Evolutionary conservation across 1,140 invertebrate species (phyloP).

Genomic region (Danaus melanippus): DNA sequence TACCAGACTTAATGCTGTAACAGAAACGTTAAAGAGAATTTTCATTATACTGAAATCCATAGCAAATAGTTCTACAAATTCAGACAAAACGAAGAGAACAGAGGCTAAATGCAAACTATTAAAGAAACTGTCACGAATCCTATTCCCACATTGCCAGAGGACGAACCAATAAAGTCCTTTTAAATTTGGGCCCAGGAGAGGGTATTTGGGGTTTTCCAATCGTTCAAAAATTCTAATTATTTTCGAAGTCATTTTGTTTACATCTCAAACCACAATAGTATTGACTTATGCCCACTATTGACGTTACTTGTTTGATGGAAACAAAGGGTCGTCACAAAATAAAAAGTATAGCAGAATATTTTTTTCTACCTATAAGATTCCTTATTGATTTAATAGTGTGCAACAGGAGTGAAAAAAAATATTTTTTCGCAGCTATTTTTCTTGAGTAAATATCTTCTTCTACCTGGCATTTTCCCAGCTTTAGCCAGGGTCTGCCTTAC

Average conservation of each 20-base stretch:
- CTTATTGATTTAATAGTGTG: too few species aligned
- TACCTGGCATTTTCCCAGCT: too few species aligned
- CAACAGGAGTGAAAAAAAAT: not conserved
- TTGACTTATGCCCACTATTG: too few species aligned
- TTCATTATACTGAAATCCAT: conserved; percentile 35
- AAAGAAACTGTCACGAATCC: conserved; percentile 22
- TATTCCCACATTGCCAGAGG: conserved; percentile 31
- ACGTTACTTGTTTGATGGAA: too few species aligned
- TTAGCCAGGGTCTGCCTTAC: too few species aligned
- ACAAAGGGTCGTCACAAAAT: too few species aligned
- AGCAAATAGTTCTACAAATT: conserved; percentile 41
- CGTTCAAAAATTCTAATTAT: conserved; percentile 15
- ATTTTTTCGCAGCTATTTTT: not conserved
- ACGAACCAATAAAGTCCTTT: too few species aligned
- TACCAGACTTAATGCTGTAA: conserved; percentile 33
- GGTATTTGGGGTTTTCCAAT: conserved; percentile 39
- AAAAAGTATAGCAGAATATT: too few species aligned
- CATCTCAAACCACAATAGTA: too few species aligned
- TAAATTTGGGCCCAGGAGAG: conserved; percentile 47
- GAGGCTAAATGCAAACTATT: conserved; percentile 29
- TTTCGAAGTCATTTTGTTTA: too few species aligned
- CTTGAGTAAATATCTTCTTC: not conserved
- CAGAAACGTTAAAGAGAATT: conserved; percentile 39
- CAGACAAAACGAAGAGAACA: conserved; percentile 33
- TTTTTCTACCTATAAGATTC: too few species aligned